Evolutionary conservation across 2,113 vertebrate species (phyloP), one percentile per base, ranked within the genome.

Genomic region (Lanius ludovicianus): DNA sequence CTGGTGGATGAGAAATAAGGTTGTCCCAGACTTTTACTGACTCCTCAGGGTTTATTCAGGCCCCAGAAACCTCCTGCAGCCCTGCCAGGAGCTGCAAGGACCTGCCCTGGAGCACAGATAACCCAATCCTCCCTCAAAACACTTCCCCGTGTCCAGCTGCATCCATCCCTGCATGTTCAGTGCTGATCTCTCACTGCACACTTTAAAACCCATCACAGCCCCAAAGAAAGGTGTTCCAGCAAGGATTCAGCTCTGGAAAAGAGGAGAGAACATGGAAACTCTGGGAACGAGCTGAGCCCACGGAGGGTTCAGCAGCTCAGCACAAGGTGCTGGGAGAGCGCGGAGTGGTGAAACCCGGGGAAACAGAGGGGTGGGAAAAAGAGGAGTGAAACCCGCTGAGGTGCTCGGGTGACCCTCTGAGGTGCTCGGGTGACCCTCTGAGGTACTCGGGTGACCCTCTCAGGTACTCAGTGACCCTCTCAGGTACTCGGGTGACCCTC

Each of bases 301-400:
- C 23, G 9, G 69, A 39, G 46, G 39, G 15, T 17, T 47, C 33
- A 19, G 37, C 47, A 63, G 15, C 50, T 18, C 63, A 23, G 77
- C 3, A 17, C 16, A 11, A 44, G 15, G 64, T 5, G 6, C 1
- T 13, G 9, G 59, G 57, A 33, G 37, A 68, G 13, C 37, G 31
- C 0, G 5, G 70, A 13, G 23, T 0, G 9, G 10, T 5, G 35
- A 53, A 63, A 59, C 0, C 2, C 13, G 37, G 24, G 9, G 6
- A n/a, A 69, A n/a, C 10, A 16, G 1, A 2, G 13, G 6, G 0
- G 1, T 55, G 49, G 13, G 13, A 10, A 21, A 27, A 28, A 17
- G 18, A 44, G 13, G 30, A 57, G 44, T 6, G 19, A 23, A 25
- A 60, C 5, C 1, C 14, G 2, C 7, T 0, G 44, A 14, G 24